Conservation (phyloP, 1,140 invertebrate genomes). For the Brachionus calyciflorus region DNA sequence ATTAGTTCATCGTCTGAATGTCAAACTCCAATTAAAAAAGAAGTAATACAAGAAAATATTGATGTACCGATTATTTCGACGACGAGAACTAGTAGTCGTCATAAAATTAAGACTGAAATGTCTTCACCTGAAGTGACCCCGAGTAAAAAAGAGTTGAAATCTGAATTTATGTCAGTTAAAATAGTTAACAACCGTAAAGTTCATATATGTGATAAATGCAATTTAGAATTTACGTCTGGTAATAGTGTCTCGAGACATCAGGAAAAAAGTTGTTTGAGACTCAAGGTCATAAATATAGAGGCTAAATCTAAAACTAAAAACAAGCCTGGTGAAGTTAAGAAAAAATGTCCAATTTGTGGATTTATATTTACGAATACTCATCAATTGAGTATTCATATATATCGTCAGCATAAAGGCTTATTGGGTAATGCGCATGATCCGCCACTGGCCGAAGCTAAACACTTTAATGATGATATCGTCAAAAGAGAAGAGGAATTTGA, state of each 20-base stretch:
- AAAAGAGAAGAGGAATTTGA: background rate
- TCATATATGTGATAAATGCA: slow-evolving; percentile 23
- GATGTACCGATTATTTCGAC: background rate
- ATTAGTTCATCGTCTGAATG: no score
- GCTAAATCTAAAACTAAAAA: background rate
- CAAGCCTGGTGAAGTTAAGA: background rate
- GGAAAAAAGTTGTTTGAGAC: slow-evolving; percentile 22
- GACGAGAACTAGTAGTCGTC: background rate
- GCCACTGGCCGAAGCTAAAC: background rate
- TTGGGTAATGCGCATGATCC: background rate
- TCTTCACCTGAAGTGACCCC: no score
- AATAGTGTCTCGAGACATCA: slow-evolving; percentile 36
- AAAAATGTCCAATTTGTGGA: slow-evolving; percentile 41
- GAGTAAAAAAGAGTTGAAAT: background rate
- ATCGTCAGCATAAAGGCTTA: slow-evolving; percentile 2
- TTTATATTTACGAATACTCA: slow-evolving; percentile 12
- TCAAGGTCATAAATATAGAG: slow-evolving; percentile 8
- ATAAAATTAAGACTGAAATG: background rate
- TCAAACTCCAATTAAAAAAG: no score
- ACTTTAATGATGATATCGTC: background rate
- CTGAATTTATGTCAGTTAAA: background rate
- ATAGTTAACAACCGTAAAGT: slow-evolving; percentile 8
- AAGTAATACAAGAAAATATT: background rate
- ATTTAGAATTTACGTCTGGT: slow-evolving; percentile 31
- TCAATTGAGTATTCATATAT: slow-evolving; percentile 39